Conservation (phyloP, 1,140 invertebrate genomes). For the Drosophila orosa region DNA sequence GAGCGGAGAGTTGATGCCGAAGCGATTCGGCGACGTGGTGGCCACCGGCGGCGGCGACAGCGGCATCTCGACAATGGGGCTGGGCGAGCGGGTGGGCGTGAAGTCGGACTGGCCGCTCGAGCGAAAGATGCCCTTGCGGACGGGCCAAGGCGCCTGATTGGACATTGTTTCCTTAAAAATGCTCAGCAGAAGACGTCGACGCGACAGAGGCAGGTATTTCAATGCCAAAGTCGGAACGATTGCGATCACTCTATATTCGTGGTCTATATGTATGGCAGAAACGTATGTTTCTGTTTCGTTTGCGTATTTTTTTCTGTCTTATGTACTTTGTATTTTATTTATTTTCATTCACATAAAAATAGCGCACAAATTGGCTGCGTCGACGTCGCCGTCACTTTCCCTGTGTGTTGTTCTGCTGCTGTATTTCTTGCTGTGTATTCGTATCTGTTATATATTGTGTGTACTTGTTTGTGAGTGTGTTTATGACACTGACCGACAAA, state of each 20-base stretch:
- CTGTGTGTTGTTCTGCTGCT: conserved; percentile 25
- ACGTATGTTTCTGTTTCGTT: conserved; percentile 14
- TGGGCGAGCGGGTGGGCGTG: conserved; percentile 78
- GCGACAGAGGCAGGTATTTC: conserved; percentile 40
- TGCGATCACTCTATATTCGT: conserved; percentile 21
- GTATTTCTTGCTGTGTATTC: conserved; percentile 30
- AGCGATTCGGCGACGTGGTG: conserved; percentile 52
- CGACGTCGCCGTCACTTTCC: conserved; percentile 54
- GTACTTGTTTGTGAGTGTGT: conserved; percentile 19
- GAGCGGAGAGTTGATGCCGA: conserved; percentile 49
- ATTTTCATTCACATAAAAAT: conserved; percentile 77
- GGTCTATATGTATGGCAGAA: conserved; percentile 7
- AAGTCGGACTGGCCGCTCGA: conserved; percentile 84
- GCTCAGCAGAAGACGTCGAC: neutral
- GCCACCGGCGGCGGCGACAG: conserved; percentile 82
- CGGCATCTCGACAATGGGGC: conserved; percentile 82
- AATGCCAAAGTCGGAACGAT: conserved; percentile 52
- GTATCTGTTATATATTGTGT: conserved; percentile 5
- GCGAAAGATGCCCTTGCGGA: conserved; percentile 87
- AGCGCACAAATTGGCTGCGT: conserved; percentile 75
- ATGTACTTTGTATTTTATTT: conserved; percentile 65
- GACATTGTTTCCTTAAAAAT: conserved; percentile 51
- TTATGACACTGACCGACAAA: conserved; percentile 73
- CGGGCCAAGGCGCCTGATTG: conserved; percentile 88
- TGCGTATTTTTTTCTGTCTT: conserved; percentile 16